Evolutionary conservation across 1,140 invertebrate genomes (phyloP).

Genomic region (Dendrolimus kikuchii): DNA sequence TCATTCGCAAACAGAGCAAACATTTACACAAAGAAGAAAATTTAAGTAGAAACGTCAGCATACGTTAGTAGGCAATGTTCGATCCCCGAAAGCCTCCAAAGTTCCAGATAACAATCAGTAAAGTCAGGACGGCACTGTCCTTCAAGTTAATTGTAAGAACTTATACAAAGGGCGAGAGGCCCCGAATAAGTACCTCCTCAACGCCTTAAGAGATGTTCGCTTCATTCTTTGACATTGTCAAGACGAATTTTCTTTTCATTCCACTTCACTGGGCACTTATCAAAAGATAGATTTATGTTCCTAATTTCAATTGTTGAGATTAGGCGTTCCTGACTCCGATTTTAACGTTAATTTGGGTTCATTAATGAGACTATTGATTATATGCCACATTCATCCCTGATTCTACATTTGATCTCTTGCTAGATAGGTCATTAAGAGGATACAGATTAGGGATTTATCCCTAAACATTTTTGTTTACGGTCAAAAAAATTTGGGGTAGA

Average conservation of each 20-base stretch:
- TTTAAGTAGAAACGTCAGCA: background rate
- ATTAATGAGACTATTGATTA: no score
- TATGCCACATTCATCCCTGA: no score
- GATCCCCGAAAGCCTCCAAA: constrained; percentile 10
- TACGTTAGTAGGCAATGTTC: constrained; percentile 15
- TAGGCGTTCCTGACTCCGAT: no score
- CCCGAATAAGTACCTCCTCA: constrained; percentile 9
- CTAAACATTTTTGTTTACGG: no score
- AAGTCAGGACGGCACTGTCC: constrained; percentile 8
- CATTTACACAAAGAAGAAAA: no score
- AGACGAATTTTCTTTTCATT: constrained; percentile 8
- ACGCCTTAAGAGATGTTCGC: constrained; percentile 5
- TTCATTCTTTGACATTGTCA: constrained; percentile 11
- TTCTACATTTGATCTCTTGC: no score
- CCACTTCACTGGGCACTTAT: constrained; percentile 1
- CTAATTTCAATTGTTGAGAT: no score
- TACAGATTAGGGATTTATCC: no score
- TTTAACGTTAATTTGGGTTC: no score
- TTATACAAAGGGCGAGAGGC: constrained; percentile 15
- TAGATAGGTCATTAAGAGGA: no score
- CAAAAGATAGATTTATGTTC: background rate
- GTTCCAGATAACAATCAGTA: constrained; percentile 14
- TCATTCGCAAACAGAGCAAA: no score
- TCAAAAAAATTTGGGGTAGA: no score
- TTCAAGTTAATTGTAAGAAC: constrained; percentile 20